Conservation (phyloP, 2,797 vertebrate species). For the Gymnocypris eckloni region DNA sequence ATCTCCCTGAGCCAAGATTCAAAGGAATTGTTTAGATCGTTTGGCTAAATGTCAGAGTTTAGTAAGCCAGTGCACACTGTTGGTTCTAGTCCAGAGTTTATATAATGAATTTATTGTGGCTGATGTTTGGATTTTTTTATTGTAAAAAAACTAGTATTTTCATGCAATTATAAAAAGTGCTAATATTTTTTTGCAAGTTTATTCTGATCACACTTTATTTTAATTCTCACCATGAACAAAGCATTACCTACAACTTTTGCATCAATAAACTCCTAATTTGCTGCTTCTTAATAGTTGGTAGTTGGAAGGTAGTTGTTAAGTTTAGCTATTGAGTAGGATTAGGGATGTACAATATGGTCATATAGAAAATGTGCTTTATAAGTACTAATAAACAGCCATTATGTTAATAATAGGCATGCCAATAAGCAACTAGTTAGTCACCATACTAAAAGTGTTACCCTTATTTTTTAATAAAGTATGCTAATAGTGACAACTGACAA, state of each 20-base stretch:
- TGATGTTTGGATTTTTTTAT: background rate
- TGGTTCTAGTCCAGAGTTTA: conserved; percentile 33
- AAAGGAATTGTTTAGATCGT: conserved; percentile 46
- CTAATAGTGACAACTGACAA: background rate
- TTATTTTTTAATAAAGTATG: background rate
- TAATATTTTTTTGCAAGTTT: background rate
- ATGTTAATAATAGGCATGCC: background rate
- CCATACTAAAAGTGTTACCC: too few species aligned
- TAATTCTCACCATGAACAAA: too few species aligned
- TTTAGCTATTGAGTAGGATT: background rate
- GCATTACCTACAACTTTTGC: background rate
- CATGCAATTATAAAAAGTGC: background rate
- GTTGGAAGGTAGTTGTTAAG: background rate
- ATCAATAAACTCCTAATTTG: background rate
- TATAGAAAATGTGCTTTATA: background rate
- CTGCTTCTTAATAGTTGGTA: background rate
- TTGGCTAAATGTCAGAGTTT: conserved; percentile 51
- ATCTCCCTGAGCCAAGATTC: conserved; percentile 43
- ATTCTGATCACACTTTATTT: too few species aligned
- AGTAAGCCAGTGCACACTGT: conserved; percentile 23
- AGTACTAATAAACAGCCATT: background rate
- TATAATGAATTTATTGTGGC: background rate
- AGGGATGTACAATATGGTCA: background rate
- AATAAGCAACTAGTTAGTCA: background rate
- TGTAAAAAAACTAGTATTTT: background rate